Evolutionary conservation across 2,797 vertebrate species (phyloP).

Genomic region (Pristis pectinata): DNA sequence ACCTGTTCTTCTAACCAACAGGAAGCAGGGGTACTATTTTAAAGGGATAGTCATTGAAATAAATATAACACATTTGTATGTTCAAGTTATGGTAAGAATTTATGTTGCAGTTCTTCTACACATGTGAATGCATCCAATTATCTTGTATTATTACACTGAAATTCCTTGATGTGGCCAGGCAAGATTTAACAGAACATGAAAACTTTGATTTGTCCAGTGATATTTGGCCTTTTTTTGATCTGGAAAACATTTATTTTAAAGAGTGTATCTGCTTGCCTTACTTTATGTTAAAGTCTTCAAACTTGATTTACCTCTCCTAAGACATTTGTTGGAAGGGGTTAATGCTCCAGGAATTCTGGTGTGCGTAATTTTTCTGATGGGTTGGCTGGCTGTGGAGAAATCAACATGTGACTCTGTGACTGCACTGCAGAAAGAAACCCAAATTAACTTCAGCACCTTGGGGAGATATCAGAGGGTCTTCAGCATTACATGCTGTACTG

Average conservation of each 20-base stretch:
- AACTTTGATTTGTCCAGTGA: background rate
- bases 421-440: constrained; percentile 51
- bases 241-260: background rate
- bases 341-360: background rate
- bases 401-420: constrained; percentile 64
- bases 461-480: constrained; percentile 69
- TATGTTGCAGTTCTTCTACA: background rate
- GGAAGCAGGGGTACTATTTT: background rate
- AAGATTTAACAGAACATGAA: background rate
- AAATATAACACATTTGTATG: background rate
- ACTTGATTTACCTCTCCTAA: background rate
- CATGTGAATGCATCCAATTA: background rate
- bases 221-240: background rate
- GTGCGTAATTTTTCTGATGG: background rate
- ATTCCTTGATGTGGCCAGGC: background rate
- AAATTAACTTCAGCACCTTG: constrained; percentile 58
- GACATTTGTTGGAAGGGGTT: background rate
- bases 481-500: constrained; percentile 59
- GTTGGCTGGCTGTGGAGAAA: background rate
- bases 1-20: background rate
- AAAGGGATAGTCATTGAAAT: background rate
- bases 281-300: background rate
- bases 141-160: background rate
- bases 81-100: background rate
- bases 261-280: background rate